Evolutionary conservation across 2,113 vertebrate species (phyloP).

Genomic region (Charadrius vociferus): DNA sequence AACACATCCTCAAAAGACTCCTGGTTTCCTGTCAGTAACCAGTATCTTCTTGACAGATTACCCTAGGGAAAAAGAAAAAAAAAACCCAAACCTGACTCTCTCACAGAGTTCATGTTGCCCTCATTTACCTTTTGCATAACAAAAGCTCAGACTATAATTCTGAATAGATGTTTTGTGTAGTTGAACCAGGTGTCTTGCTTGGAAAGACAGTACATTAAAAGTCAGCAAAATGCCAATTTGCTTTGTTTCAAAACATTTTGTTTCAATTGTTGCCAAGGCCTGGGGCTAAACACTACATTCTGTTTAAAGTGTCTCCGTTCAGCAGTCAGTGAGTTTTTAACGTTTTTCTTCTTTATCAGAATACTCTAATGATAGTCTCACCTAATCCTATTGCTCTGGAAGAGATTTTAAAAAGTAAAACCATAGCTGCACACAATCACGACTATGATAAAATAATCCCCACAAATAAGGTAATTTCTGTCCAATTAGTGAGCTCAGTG

Average conservation of each 20-base stretch:
- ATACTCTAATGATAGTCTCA: conserved; percentile 9
- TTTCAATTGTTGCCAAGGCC: conserved; percentile 77
- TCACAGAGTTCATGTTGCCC: conserved; percentile 49
- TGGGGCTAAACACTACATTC: conserved; percentile 60
- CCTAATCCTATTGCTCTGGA: conserved; percentile 53
- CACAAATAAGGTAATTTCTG: background rate
- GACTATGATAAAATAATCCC: background rate
- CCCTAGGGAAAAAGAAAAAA: conserved; percentile 1
- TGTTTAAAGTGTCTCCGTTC: conserved; percentile 55
- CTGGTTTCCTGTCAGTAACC: conserved; percentile 1
- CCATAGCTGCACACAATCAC: background rate
- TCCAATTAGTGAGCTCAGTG: background rate
- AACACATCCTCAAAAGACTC: background rate
- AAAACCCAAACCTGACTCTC: background rate
- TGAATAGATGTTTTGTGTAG: conserved; percentile 70
- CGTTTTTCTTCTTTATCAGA: conserved; percentile 26
- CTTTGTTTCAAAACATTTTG: conserved; percentile 71
- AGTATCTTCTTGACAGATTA: background rate
- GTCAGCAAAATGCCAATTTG: conserved; percentile 75
- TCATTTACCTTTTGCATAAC: conserved; percentile 69
- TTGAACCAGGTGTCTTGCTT: conserved; percentile 73
- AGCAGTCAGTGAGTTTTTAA: conserved; percentile 11
- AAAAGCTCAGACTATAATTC: conserved; percentile 62
- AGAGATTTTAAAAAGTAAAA: conserved; percentile 31
- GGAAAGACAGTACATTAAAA: conserved; percentile 61